Evolutionary conservation across 2,888 invertebrate species (phyloP), one percentile per base, ranked within the genome.

Genomic region (Argynnis bischoffii): DNA sequence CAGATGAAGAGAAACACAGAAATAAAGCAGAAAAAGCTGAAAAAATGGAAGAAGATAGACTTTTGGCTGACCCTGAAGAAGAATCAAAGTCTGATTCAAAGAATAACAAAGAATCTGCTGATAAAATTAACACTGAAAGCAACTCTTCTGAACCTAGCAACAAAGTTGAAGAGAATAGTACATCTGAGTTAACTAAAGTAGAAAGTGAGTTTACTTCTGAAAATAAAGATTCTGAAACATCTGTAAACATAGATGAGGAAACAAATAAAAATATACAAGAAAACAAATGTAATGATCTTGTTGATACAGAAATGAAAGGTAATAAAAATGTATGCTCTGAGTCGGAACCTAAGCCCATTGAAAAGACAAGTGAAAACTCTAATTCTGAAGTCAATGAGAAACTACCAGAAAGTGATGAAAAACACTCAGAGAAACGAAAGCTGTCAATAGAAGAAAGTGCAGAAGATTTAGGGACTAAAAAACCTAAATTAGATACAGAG

Each of bases 361-460:
- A 6, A 55, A 26, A 65, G 47, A 26, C 18, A 51, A 60, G 55
- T 47, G 31, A 63, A 47, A 31, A 47, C 11, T 41, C 11, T 53
- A 46, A 26, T 61, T 57, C 59, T 59, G 55, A 57, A 67, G 59
- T 14, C 26, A 67, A 53, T 64, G 63, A 67, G 21, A 15, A 56
- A 21, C 64, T 41, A 55, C 55, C 67, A 47, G 21, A 57, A 41
- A 61, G 64, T 71, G 41, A 16, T 48, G 71, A 71, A 50, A 75
- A 66, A 64, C 75, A 72, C 46, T 80, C 81, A 66, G 79, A 82
- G 56, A 92, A 92, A 79, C 81, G 92, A 63, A 92, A 91, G 77
- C 75, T 84, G 2, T 79, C 81, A 46, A 73, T 71, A 26, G 83
- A 83, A 67, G 81, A 73, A n/a, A 67, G 46, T 54, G 79, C 81